Conservation (phyloP, 1,140 invertebrate species). For the Drosophila melanica region DNA sequence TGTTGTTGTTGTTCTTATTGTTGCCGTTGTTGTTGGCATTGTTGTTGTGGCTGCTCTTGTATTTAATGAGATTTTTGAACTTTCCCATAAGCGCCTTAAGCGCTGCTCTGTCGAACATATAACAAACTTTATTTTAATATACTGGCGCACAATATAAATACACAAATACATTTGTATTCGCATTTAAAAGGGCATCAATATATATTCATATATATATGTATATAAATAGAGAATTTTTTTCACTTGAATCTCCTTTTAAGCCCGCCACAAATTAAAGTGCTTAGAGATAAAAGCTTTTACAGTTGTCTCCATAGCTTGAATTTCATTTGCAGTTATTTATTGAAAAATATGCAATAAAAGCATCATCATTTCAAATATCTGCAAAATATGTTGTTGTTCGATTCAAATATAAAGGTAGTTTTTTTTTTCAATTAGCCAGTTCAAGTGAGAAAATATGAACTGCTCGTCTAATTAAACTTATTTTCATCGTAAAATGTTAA, state of each 20-base stretch:
- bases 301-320: too few relatives aligned
- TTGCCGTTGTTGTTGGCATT: slow-evolving; percentile 6
- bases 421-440: too few relatives aligned
- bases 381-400: too few relatives aligned
- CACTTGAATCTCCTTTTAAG: not conserved
- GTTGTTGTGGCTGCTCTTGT: slow-evolving; percentile 56
- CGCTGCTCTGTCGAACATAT: slow-evolving; percentile 24
- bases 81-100: slow-evolving; percentile 71
- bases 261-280: too few relatives aligned
- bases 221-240: not conserved
- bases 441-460: too few relatives aligned
- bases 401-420: too few relatives aligned
- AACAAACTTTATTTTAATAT: slow-evolving; percentile 21
- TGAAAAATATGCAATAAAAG: too few relatives aligned
- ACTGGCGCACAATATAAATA: not conserved
- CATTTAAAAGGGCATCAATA: not conserved
- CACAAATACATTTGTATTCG: not conserved
- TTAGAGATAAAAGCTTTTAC: too few relatives aligned
- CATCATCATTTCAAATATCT: too few relatives aligned
- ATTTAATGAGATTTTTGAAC: slow-evolving; percentile 77
- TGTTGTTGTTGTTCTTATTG: slow-evolving; percentile 23
- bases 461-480: too few relatives aligned
- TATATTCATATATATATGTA: not conserved
- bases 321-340: too few relatives aligned
- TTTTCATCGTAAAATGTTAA: too few relatives aligned